Evolutionary conservation across 1,140 invertebrate genomes (phyloP), one percentile per base, ranked within the genome.

Genomic region (Zaprionus taronus): DNA sequence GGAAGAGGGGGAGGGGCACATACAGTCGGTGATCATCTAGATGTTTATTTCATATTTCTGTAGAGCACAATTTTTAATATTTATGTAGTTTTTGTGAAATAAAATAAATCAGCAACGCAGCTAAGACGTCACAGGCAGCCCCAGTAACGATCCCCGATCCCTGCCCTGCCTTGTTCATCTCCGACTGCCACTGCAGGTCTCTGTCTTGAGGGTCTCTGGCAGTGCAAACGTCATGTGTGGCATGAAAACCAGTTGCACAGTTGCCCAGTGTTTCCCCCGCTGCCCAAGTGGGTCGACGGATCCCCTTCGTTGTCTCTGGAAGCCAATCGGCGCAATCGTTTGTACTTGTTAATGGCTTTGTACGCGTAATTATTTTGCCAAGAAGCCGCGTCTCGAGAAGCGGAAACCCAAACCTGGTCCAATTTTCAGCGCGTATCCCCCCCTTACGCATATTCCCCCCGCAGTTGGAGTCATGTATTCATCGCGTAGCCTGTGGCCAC

Each of bases 351-450:
- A 90, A 90, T 90, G 85, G 85, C 70, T 90, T 90, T 90, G 85
- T 90, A 90, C 85, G 85, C 85, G 85, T 90, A 90, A 90, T 90
- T 90, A 90, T 90, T 90, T 90, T 90, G 86, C 81, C 85, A 90
- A 90, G 85, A 90, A 90, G 85, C 83, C 76, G 70, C 80, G 55
- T 63, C 44, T 47, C 55, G 66, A 67, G 53, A 84, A 85, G 86
- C 85, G 85, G 86, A 85, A 90, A 80, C 79, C 72, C 75, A 72
- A 53, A 73, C 71, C 65, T 72, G 72, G 75, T 69, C 77, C 66
- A 72, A 63, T 78, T 68, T 67, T 74, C n/a, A 47, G 53, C 49
- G 26, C 55, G 55, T 53, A 47, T 49, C 20, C 47, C 20, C 38
- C 38, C 11, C 14, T 5, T n/a, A n/a, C 38, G 38, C n/a, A 17